phyloP scores from a whole-genome alignment of 2,113 vertebrate species.

The Charadrius vociferus region DNA sequence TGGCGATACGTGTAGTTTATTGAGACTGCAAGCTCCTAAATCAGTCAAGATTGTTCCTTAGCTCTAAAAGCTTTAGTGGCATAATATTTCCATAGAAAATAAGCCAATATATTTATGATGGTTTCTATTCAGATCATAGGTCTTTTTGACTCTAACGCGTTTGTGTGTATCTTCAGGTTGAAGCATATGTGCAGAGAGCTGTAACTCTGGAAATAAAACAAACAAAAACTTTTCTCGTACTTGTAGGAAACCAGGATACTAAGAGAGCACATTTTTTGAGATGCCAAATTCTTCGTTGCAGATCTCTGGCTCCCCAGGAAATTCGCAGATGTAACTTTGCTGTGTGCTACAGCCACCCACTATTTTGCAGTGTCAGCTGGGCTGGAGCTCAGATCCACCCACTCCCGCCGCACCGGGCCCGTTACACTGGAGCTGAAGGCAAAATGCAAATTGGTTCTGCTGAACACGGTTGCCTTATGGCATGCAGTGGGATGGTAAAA shows the following conservation, averaged over 20 bases:
- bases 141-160: not conserved
- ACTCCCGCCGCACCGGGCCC: not conserved
- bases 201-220: not conserved
- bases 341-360: conserved; percentile 49
- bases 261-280: not conserved
- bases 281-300: not conserved
- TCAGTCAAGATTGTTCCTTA: not conserved
- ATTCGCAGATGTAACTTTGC: not conserved
- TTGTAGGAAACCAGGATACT: not conserved
- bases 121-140: not conserved
- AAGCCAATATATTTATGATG: not conserved
- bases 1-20: not conserved
- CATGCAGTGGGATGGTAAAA: not conserved
- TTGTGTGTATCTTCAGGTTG: not conserved
- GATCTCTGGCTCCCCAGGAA: conserved; percentile 9
- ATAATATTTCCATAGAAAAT: not conserved
- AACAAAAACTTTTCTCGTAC: not conserved
- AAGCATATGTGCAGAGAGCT: not conserved
- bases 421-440: not conserved
- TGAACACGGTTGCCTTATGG: not conserved
- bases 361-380: conserved; percentile 37
- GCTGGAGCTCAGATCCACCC: conserved; percentile 42
- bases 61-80: not conserved
- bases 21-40: not conserved
- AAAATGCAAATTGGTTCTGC: not conserved